Percentiles rank a stretch among this genome's conserved stretches.
These are phyloP conservation scores for Sabatieria punctata DNA, from an alignment of 2,888 invertebrate species.

Conservation along the genomic window DNA sequence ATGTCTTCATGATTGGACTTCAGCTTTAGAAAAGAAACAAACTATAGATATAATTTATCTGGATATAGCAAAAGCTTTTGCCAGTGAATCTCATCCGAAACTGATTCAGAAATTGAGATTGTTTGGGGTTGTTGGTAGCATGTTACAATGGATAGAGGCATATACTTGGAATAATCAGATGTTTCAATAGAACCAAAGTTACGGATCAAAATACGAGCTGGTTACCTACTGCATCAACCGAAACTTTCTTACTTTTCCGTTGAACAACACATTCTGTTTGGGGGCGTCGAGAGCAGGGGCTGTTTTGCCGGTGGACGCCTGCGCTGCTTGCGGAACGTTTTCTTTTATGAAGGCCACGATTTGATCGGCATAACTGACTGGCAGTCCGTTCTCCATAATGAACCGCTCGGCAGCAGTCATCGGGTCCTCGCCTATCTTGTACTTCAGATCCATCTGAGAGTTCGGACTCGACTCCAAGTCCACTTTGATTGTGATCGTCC, in stretches of 20 bases:
- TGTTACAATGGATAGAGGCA: too few species aligned
- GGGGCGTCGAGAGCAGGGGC: constrained; percentile 7
- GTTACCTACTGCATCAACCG: too few species aligned
- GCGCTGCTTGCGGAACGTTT: constrained; percentile 17
- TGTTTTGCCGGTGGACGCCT: constrained; percentile 9
- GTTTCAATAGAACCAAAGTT: too few species aligned
- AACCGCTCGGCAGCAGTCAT: constrained; percentile 20
- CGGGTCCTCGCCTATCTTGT: constrained; percentile 22
- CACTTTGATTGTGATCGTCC: constrained; percentile 21
- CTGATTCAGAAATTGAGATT: too few species aligned
- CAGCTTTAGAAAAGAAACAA: too few species aligned
- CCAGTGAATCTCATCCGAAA: too few species aligned
- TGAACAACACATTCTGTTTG: constrained; percentile 11
- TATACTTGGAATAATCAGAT: too few species aligned
- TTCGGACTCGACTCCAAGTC: constrained; percentile 20
- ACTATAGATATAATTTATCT: too few species aligned
- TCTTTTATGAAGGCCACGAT: constrained; percentile 19
- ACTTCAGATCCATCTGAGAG: constrained; percentile 18
- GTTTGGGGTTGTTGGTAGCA: too few species aligned
- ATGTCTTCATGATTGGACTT: too few species aligned
- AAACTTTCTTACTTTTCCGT: constrained; percentile 10
- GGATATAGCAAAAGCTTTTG: too few species aligned
- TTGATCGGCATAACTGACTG: constrained; percentile 18
- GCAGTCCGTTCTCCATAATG: constrained; percentile 18
- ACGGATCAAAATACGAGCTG: too few species aligned